These are phyloP conservation scores for Habropoda laboriosa DNA, from an alignment of 1,140 invertebrate genomes.

Conservation along the genomic window DNA sequence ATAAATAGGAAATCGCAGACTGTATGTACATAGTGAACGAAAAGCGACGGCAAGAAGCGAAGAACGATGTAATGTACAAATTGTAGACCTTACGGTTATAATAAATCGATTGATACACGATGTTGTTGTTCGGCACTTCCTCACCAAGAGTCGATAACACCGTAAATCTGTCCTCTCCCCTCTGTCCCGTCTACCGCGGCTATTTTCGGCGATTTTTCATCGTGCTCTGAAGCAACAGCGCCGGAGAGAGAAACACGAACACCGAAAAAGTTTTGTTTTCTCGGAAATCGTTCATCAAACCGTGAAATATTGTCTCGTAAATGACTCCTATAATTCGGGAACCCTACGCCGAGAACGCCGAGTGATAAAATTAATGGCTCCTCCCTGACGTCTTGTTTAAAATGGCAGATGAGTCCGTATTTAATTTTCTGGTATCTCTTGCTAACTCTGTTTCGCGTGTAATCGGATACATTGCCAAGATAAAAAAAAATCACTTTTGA, in stretches of 20 bases:
- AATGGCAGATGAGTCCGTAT: constrained; percentile 66
- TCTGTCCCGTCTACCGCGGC: constrained; percentile 15
- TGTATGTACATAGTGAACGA: constrained; percentile 55
- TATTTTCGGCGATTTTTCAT: constrained; percentile 64
- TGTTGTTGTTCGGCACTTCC: neutral
- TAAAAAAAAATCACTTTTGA: neutral
- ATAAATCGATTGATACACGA: constrained; percentile 60
- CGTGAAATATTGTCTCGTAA: constrained; percentile 67
- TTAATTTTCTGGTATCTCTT: constrained; percentile 10
- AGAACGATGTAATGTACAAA: constrained; percentile 67
- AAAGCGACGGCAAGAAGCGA: constrained; percentile 14
- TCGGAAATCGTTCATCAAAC: constrained; percentile 77
- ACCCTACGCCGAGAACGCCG: constrained; percentile 35
- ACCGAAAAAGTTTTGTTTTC: constrained; percentile 68
- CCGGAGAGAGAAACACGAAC: neutral
- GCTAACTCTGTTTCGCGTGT: constrained; percentile 27
- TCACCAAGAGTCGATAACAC: constrained; percentile 3
- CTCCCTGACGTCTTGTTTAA: constrained; percentile 70
- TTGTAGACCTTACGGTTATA: constrained; percentile 33
- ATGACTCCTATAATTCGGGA: constrained; percentile 62
- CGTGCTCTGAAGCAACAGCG: constrained; percentile 51
- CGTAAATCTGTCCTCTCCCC: neutral
- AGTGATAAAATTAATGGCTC: constrained; percentile 75
- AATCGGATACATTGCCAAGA: constrained; percentile 32
- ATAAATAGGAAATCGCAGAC: constrained; percentile 23